A percentile compares a stretch with the other conserved stretches of the same genome.
These are phyloP conservation scores for Cheilosia vernalis DNA, from an alignment of 2,888 invertebrate species.

Conservation along the genomic window DNA sequence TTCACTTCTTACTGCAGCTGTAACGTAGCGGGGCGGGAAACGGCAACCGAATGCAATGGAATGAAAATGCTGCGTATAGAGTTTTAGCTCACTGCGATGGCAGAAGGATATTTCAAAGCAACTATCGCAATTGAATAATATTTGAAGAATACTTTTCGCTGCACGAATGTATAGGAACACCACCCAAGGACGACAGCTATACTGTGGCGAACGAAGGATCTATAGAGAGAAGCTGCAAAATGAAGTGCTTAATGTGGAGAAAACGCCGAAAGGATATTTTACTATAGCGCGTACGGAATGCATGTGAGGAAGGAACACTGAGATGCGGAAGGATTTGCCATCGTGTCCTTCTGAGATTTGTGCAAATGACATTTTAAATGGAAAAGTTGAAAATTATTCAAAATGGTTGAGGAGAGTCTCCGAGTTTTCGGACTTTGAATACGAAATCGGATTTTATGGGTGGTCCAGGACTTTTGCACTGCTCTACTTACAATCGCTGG, in stretches of 20 bases:
- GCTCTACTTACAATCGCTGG: background rate
- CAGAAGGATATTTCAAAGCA: conserved; percentile 67
- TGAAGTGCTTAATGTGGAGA: conserved; percentile 60
- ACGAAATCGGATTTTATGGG: conserved; percentile 66
- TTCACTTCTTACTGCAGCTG: conserved; percentile 26
- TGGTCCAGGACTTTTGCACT: background rate
- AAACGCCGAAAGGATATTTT: conserved; percentile 57
- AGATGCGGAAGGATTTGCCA: conserved; percentile 64
- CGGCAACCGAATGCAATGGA: conserved; percentile 23
- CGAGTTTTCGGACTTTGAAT: conserved; percentile 68
- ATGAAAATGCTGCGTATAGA: conserved; percentile 63
- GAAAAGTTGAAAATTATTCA: conserved; percentile 75
- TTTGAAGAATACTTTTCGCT: conserved; percentile 63
- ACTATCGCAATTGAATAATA: conserved; percentile 71
- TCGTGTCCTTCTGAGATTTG: conserved; percentile 68
- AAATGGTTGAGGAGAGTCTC: conserved; percentile 66
- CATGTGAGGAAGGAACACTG: conserved; percentile 19
- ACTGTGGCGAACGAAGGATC: background rate
- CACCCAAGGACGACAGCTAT: conserved; percentile 6
- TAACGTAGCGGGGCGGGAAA: conserved; percentile 1
- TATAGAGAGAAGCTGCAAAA: conserved; percentile 7
- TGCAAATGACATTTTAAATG: conserved; percentile 75
- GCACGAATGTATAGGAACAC: conserved; percentile 32
- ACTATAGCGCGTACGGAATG: conserved; percentile 44
- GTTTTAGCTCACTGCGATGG: conserved; percentile 61